phyloP scores from a whole-genome alignment of 2,797 vertebrate genomes.

The Rhadinocentrus ornatus region DNA sequence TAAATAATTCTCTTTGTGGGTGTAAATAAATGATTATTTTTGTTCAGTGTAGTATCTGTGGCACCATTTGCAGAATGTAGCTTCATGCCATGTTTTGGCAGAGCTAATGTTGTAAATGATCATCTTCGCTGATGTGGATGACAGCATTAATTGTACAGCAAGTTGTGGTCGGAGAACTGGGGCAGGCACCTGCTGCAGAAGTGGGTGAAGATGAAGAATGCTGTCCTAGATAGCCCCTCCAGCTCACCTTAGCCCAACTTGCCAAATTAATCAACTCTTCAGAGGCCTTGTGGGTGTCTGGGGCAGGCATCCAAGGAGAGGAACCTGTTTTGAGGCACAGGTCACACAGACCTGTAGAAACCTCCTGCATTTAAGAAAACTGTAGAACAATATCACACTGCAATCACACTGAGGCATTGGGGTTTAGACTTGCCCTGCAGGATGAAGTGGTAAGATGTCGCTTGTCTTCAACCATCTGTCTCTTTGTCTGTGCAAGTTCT shows the following conservation, averaged over 20 bases:
- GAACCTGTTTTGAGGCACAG: slow-evolving; percentile 66
- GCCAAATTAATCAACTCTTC: slow-evolving; percentile 81
- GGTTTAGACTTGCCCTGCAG: slow-evolving; percentile 60
- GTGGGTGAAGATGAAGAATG: slow-evolving; percentile 85
- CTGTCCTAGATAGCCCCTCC: slow-evolving; percentile 81
- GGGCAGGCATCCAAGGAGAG: slow-evolving; percentile 66
- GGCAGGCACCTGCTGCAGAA: slow-evolving; percentile 86
- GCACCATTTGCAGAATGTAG: slow-evolving; percentile 42
- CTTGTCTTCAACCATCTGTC: slow-evolving; percentile 74
- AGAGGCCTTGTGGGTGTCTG: slow-evolving; percentile 74
- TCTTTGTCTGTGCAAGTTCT: slow-evolving; percentile 61
- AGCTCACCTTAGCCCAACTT: slow-evolving; percentile 76
- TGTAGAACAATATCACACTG: slow-evolving; percentile 33
- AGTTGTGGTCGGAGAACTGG: slow-evolving; percentile 79
- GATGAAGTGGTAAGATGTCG: slow-evolving; percentile 55
- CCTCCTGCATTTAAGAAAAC: slow-evolving; percentile 28
- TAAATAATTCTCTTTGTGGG: slow-evolving; percentile 9
- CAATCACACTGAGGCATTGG: slow-evolving; percentile 30
- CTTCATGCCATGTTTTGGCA: slow-evolving; percentile 36
- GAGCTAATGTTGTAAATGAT: slow-evolving; percentile 44
- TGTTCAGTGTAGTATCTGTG: not conserved
- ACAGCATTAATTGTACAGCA: slow-evolving; percentile 77
- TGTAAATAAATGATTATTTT: not conserved
- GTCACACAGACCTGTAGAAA: slow-evolving; percentile 68
- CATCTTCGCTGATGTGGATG: slow-evolving; percentile 56